These are phyloP conservation scores for Tarsius wallacei DNA, from an alignment of 2,797 vertebrate species.

Conservation along the genomic window DNA sequence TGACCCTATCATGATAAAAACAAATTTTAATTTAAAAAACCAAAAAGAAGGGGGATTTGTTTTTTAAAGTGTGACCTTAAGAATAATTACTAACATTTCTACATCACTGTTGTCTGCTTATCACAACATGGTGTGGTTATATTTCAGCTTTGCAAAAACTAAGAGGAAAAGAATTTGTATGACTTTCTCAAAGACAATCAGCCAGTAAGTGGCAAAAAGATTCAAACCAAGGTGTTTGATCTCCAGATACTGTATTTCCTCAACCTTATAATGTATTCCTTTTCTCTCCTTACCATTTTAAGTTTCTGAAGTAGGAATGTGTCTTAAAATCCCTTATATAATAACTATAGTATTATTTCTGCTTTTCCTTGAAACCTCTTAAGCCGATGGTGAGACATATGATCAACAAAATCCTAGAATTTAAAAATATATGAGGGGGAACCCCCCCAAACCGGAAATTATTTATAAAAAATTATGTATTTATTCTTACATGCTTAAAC, in stretches of 20 bases:
- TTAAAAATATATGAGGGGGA: not conserved
- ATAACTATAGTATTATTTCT: not conserved
- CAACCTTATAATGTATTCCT: not conserved
- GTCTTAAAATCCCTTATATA: not conserved
- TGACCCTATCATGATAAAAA: not conserved
- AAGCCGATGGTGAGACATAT: not conserved
- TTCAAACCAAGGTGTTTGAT: not conserved
- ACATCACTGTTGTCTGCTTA: not conserved
- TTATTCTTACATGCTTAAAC: too few species aligned
- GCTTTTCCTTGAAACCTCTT: not conserved
- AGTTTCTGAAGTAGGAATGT: not conserved
- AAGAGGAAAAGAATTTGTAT: not conserved
- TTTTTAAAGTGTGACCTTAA: not conserved
- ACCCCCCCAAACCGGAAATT: too few species aligned
- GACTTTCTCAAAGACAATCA: not conserved
- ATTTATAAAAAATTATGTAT: too few species aligned
- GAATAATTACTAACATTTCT: not conserved
- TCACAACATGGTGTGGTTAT: not conserved
- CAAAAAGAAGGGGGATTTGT: not conserved
- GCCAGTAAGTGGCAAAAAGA: not conserved
- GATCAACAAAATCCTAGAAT: not conserved
- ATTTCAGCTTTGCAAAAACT: not conserved
- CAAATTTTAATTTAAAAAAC: constrained; percentile 22
- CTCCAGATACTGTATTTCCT: not conserved
- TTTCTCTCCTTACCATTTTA: not conserved